Percentiles rank a stretch among this genome's conserved stretches.
These are phyloP conservation scores for Andrena fulva DNA, from an alignment of 2,888 invertebrate genomes.

Conservation along the genomic window DNA sequence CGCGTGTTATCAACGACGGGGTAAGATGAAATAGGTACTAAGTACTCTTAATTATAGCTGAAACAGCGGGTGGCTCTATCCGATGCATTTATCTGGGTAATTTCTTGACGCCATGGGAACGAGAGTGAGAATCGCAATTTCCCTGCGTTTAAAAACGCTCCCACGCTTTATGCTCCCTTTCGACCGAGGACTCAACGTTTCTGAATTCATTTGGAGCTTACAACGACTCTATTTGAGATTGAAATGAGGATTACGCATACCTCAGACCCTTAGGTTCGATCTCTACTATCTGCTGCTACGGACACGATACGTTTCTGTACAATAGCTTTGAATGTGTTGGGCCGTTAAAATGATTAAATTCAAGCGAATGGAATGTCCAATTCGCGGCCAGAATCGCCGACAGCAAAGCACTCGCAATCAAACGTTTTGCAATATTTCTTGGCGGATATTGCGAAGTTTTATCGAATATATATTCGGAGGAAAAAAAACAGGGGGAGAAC, in stretches of 20 bases:
- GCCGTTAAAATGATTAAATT: no score
- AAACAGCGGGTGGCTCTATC: background rate
- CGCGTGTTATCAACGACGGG: background rate
- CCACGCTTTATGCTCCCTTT: background rate
- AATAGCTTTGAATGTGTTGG: no score
- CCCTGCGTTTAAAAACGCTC: background rate
- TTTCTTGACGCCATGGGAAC: background rate
- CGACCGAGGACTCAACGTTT: background rate
- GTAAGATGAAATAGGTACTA: background rate
- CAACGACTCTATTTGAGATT: background rate
- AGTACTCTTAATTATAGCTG: background rate
- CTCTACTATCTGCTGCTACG: background rate
- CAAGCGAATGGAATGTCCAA: no score
- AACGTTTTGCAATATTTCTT: background rate
- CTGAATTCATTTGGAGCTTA: background rate
- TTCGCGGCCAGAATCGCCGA: no score
- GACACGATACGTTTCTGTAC: background rate
- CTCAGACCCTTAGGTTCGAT: background rate
- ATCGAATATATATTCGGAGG: background rate
- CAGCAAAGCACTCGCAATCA: background rate
- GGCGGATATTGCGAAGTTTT: background rate
- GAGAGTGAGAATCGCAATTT: background rate
- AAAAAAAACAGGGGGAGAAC: background rate
- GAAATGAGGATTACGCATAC: background rate
- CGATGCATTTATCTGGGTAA: background rate